Percentiles rank a stretch among this genome's conserved stretches.
These are phyloP conservation scores for Byasa hedistus DNA, from an alignment of 2,888 invertebrate species.

Conservation along the genomic window DNA sequence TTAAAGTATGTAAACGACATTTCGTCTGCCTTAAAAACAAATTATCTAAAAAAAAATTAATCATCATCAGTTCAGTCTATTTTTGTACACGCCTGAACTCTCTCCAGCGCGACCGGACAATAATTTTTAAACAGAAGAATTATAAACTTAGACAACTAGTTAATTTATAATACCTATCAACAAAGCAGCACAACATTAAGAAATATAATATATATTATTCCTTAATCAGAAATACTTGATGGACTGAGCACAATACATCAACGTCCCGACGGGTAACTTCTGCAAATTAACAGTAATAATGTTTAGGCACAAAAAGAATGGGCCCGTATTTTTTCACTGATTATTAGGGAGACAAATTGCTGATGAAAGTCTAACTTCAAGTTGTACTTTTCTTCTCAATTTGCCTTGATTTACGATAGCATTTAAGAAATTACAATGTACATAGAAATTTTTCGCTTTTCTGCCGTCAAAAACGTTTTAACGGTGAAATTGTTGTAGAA, in stretches of 20 bases:
- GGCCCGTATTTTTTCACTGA: slow-evolving; percentile 59
- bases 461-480: too few relatives aligned
- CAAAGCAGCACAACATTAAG: too few relatives aligned
- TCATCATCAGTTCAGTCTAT: too few relatives aligned
- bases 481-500: too few relatives aligned
- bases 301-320: slow-evolving; percentile 48
- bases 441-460: neutral
- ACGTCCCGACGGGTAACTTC: slow-evolving; percentile 13
- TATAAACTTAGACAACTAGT: too few relatives aligned
- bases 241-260: slow-evolving; percentile 7
- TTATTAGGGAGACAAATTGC: slow-evolving; percentile 61
- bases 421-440: slow-evolving; percentile 4
- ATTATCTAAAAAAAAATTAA: too few relatives aligned
- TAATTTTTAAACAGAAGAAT: too few relatives aligned
- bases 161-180: too few relatives aligned
- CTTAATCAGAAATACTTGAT: neutral
- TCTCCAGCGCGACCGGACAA: too few relatives aligned
- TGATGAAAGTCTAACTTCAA: slow-evolving; percentile 34
- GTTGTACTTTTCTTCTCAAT: slow-evolving; percentile 19
- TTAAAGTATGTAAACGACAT: too few relatives aligned
- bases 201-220: neutral
- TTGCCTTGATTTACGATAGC: slow-evolving; percentile 20
- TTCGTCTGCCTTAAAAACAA: too few relatives aligned
- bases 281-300: slow-evolving; percentile 71
- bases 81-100: too few relatives aligned